phyloP scores from a whole-genome alignment of 2,888 invertebrate species.

The Chromoteleia sp. region DNA sequence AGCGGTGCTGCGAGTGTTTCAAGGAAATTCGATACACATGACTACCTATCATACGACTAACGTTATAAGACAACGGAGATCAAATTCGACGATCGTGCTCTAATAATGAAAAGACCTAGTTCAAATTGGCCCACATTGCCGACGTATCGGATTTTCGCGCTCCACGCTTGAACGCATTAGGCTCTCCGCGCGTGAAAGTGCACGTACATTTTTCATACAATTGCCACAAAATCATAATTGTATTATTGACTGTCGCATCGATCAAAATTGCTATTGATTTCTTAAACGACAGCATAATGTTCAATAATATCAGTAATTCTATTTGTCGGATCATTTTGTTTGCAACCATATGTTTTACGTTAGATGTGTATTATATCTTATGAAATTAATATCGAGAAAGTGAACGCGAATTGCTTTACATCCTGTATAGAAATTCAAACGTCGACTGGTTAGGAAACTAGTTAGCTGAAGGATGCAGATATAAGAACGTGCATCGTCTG shows the following conservation, averaged over 20 bases:
- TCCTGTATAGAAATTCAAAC: conserved; percentile 29
- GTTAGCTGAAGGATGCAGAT: conserved; percentile 29
- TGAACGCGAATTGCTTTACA: conserved; percentile 35
- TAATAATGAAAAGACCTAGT: conserved; percentile 72
- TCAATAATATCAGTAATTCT: conserved; percentile 5
- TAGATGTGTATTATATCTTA: conserved; percentile 16
- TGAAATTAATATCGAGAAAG: conserved; percentile 49
- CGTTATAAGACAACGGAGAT: conserved; percentile 42
- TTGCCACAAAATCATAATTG: conserved; percentile 29
- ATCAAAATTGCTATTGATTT: background rate
- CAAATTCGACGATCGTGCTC: conserved; percentile 57
- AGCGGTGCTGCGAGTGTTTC: conserved; percentile 31
- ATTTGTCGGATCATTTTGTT: conserved; percentile 2
- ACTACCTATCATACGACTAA: conserved; percentile 21
- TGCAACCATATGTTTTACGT: background rate
- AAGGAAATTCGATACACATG: conserved; percentile 52
- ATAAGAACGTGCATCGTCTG: background rate
- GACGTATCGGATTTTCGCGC: conserved; percentile 77
- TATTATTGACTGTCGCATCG: conserved; percentile 15
- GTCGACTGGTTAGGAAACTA: conserved; percentile 10
- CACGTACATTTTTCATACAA: conserved; percentile 56
- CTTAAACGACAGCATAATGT: background rate
- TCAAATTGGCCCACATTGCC: conserved; percentile 75
- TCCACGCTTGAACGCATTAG: conserved; percentile 74
- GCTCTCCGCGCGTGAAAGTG: conserved; percentile 75